Base-by-base conservation (phyloP, 1,140 invertebrate genomes). In the Ceratosolen solmsi region DNA sequence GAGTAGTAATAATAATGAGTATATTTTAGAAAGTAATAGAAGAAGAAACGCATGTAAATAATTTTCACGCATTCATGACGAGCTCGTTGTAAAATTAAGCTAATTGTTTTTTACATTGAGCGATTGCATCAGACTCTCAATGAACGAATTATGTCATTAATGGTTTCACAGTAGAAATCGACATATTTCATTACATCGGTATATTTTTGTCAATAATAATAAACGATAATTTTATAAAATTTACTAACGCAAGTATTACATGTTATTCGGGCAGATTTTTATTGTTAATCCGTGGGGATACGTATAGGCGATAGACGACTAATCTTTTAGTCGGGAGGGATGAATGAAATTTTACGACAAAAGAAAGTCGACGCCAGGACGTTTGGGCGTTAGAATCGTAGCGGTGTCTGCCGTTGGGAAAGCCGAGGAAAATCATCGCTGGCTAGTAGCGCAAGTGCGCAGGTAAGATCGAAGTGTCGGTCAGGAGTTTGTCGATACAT, bases 31-130 rank as follows among this genome's bases (percentile, higher is more conserved):
- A 72, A 60, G 54, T 46, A 46, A 46, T 73, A 73, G 36, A 70
- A 71, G 70, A 79, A 20, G 51, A 80, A 80, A 68, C 71, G 54
- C 58, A 58, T 81, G 80, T 81, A 81, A 76, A 81, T 81, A 81
- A 81, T 76, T 68, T 81, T 68, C 60, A 76, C 38, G 36, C 49
- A 76, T 76, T 80, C 79, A 80, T 74, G 79, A 74, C 79, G 79
- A 76, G 51, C 63, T 76, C 72, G 58, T 81, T 81, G 79, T 80
- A 80, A 75, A 72, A 68, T 80, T 74, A 80, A 74, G 46, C 56
- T 54, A 46, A 65, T 51, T 33, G n/a, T 76, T 76, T 73, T 76
- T 81, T 80, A 80, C 79, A 74, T 65, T 80, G 79, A 80, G 79
- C 58, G 71, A 74, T 80, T 80, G 38, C 73, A 74, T 74, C 56